Conservation (phyloP, 2,797 vertebrate species). For the Fringilla coelebs region DNA sequence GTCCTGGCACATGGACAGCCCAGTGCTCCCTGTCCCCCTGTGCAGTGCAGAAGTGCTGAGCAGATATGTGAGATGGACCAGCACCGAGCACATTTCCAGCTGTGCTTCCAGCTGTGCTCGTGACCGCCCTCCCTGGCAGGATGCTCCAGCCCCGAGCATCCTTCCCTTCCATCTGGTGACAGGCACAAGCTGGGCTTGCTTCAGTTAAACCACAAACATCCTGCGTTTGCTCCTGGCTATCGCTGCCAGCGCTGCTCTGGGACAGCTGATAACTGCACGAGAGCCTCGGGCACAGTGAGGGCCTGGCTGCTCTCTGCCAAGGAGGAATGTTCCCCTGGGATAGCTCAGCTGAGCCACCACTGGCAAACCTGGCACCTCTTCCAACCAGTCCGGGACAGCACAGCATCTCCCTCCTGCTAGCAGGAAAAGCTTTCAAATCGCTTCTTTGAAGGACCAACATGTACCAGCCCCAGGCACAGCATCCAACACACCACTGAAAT, state of each 20-base stretch:
- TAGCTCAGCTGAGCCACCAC: not conserved
- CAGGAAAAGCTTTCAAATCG: not conserved
- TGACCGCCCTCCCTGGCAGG: fast-evolving
- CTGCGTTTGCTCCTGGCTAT: not conserved
- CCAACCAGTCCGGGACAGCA: not conserved
- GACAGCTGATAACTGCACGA: fast-evolving
- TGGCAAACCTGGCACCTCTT: not conserved
- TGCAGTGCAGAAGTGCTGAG: not conserved
- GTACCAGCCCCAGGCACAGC: not conserved
- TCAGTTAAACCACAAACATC: slow-evolving; percentile 44
- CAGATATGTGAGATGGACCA: not conserved
- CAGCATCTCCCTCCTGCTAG: not conserved
- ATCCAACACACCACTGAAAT: fast-evolving
- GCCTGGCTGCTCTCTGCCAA: not conserved
- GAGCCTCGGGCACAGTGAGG: not conserved
- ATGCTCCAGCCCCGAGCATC: not conserved
- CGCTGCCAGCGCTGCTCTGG: not conserved
- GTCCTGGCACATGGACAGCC: not conserved
- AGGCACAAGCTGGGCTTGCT: not conserved
- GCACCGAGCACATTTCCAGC: not conserved
- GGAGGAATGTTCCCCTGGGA: not conserved
- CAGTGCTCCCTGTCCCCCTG: fast-evolving
- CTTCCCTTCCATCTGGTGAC: not conserved
- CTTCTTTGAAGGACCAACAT: not conserved
- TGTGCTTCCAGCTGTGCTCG: fast-evolving